Percentiles rank a stretch among this genome's conserved stretches.
These are phyloP conservation scores for Vombatus ursinus DNA, from an alignment of 2,113 vertebrate genomes.

Conservation along the genomic window DNA sequence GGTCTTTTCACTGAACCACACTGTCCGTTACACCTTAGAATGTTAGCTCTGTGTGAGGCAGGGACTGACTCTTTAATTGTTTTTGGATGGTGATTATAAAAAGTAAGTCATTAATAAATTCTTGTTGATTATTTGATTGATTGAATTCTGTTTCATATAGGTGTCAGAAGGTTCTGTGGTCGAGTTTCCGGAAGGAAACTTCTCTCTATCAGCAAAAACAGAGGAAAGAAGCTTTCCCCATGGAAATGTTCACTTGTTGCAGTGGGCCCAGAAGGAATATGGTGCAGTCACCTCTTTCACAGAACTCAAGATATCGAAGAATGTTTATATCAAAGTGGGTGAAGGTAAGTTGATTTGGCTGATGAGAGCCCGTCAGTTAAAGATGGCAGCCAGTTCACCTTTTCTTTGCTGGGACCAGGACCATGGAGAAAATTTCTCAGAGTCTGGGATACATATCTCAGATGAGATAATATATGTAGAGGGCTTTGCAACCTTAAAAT, in stretches of 20 bases:
- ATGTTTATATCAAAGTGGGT: constrained; percentile 97
- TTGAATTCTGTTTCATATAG: constrained; percentile 82
- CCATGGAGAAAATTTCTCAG: not conserved
- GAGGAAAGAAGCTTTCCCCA: constrained; percentile 87
- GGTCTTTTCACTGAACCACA: not conserved
- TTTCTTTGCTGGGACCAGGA: constrained; percentile 44
- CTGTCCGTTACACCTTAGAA: not conserved
- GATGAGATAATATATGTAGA: not conserved
- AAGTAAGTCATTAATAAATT: not conserved
- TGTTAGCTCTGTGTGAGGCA: not conserved
- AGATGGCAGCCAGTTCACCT: not conserved
- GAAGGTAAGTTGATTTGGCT: constrained; percentile 88
- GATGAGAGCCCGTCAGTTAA: not conserved
- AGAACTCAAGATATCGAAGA: constrained; percentile 93
- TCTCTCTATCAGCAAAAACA: constrained; percentile 86
- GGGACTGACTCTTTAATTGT: not conserved
- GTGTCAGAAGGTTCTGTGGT: constrained; percentile 91
- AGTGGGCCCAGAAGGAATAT: constrained; percentile 93
- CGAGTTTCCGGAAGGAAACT: constrained; percentile 87
- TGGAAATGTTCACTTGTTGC: constrained; percentile 91
- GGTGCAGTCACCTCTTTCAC: constrained; percentile 96
- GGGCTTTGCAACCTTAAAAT: not conserved
- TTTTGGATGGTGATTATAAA: not conserved
- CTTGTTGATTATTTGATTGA: not conserved
- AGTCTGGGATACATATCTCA: not conserved